phyloP scores from a whole-genome alignment of 2,888 invertebrate genomes.

The Diaperis boleti region DNA sequence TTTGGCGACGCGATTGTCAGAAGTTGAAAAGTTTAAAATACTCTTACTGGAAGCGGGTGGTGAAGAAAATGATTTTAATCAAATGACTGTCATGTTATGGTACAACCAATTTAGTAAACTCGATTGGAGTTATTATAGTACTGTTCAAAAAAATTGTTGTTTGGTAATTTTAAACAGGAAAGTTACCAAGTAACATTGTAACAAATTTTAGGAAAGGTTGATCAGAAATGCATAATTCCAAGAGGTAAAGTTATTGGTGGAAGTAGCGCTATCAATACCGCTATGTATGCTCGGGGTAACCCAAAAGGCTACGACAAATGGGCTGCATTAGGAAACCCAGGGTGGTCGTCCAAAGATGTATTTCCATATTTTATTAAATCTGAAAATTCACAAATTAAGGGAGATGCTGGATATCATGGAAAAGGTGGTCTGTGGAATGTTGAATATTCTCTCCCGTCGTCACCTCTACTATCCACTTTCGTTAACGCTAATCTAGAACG shows the following conservation, averaged over 20 bases:
- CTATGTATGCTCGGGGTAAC: conserved; percentile 70
- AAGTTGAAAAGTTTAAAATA: background rate
- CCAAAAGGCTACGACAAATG: conserved; percentile 84
- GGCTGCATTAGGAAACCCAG: conserved; percentile 81
- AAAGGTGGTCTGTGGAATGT: conserved; percentile 43
- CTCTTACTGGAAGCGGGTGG: background rate
- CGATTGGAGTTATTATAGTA: background rate
- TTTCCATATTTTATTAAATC: conserved; percentile 88
- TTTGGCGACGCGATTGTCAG: background rate
- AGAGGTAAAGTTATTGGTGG: background rate
- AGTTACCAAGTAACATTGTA: background rate
- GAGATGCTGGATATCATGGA: conserved; percentile 38
- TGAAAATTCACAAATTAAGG: conserved; percentile 73
- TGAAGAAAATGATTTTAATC: background rate
- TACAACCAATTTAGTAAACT: background rate
- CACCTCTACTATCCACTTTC: background rate
- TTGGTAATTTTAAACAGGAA: background rate
- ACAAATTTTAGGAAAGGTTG: conserved; percentile 57
- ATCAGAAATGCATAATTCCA: background rate
- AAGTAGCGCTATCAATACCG: background rate
- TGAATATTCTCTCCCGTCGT: conserved; percentile 28
- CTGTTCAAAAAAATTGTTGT: background rate
- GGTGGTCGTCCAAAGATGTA: conserved; percentile 87
- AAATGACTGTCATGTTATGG: background rate
- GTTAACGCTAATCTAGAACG: background rate